Evolutionary conservation across 2,888 invertebrate genomes (phyloP).

Genomic region (Hyles lineata): DNA sequence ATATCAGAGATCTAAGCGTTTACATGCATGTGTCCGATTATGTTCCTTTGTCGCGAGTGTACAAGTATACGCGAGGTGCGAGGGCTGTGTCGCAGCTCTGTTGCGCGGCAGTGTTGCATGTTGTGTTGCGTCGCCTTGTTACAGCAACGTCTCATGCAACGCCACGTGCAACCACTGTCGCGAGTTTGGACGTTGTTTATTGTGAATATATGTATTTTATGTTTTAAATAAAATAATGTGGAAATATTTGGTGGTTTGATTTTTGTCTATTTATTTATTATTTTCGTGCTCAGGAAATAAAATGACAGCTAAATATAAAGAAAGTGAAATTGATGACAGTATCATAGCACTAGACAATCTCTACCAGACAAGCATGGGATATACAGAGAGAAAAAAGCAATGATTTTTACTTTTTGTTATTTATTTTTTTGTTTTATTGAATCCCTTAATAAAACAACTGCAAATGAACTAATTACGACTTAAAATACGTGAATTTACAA

Average conservation of each 20-base stretch:
- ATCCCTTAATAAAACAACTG: no score
- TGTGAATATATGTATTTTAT: constrained; percentile 18
- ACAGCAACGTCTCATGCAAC: neutral
- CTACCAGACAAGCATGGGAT: no score
- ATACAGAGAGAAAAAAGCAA: no score
- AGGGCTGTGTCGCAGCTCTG: neutral
- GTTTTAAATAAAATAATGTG: constrained; percentile 13
- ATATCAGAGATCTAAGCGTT: neutral
- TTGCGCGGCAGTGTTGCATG: constrained; percentile 1
- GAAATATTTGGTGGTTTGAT: neutral
- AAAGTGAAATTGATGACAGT: no score
- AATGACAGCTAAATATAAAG: neutral
- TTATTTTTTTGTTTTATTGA: no score
- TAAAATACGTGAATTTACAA: no score
- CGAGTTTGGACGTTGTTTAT: constrained; percentile 1
- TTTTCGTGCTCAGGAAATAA: neutral
- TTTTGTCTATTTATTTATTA: neutral
- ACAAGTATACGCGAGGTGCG: neutral
- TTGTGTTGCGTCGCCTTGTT: neutral
- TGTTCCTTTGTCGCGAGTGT: constrained; percentile 4
- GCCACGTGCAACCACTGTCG: neutral
- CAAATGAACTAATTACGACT: no score
- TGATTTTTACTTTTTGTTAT: no score
- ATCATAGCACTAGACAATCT: no score
- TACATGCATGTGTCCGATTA: neutral